These are phyloP conservation scores for Nyctibius grandis DNA, from an alignment of 2,797 vertebrate genomes.

Conservation along the genomic window DNA sequence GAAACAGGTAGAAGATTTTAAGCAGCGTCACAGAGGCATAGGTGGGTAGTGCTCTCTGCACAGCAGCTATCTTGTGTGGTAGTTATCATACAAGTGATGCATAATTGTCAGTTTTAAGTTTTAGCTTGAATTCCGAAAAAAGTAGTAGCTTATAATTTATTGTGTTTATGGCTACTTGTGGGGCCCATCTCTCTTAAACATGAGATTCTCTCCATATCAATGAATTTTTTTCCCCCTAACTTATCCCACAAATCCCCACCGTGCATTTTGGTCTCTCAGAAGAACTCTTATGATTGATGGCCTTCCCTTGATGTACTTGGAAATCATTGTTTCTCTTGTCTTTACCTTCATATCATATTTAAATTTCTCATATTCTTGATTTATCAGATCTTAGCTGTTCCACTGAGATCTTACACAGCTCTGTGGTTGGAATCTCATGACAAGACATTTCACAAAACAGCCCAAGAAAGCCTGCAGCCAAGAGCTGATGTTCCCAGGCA, in stretches of 20 bases:
- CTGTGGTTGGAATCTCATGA: neutral
- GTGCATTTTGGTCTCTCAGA: neutral
- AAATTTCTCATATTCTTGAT: neutral
- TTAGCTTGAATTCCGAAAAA: neutral
- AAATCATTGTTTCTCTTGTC: neutral
- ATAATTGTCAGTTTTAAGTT: neutral
- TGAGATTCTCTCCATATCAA: neutral
- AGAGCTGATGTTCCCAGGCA: neutral
- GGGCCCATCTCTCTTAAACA: neutral
- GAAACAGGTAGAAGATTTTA: neutral
- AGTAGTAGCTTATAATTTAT: neutral
- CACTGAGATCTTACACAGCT: neutral
- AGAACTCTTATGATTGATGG: neutral
- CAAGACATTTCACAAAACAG: neutral
- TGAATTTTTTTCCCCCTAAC: rapidly evolving
- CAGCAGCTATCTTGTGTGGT: neutral
- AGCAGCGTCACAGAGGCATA: neutral
- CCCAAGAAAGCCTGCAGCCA: neutral
- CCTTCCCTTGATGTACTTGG: neutral
- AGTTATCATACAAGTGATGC: neutral
- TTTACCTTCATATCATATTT: neutral
- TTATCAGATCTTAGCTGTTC: neutral
- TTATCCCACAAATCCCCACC: neutral
- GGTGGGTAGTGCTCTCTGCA: neutral
- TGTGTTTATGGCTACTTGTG: neutral